A percentile compares a stretch with the other conserved stretches of the same genome.
Evolutionary conservation across 2,797 vertebrate genomes (phyloP).

Genomic region (Parambassis ranga): DNA sequence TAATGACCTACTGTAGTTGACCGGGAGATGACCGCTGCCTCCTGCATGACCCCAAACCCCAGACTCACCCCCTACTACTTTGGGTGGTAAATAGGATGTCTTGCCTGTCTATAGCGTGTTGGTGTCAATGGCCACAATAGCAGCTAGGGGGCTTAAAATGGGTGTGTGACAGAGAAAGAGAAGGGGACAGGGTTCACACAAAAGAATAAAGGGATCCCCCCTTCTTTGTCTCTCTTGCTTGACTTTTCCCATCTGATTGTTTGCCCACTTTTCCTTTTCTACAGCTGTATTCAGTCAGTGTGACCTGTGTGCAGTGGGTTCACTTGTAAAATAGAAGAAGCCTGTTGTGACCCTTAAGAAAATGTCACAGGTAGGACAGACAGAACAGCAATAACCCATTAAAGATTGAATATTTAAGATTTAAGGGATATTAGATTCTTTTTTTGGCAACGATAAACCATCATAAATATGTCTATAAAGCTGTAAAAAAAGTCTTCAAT

Average conservation of each 20-base stretch:
- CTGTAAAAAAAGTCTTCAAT: constrained; percentile 37
- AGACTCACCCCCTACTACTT: constrained; percentile 84
- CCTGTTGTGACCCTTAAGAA: constrained; percentile 6
- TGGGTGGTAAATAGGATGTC: constrained; percentile 85
- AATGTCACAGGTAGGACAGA: not conserved
- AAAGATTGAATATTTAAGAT: not conserved
- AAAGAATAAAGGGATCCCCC: constrained; percentile 73
- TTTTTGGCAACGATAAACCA: not conserved
- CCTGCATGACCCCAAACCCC: constrained; percentile 90
- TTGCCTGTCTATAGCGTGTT: constrained; percentile 80
- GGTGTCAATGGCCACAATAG: constrained; percentile 83
- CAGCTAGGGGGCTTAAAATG: constrained; percentile 78
- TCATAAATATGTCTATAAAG: not conserved
- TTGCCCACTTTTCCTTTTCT: constrained; percentile 74
- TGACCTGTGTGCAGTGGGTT: constrained; percentile 60
- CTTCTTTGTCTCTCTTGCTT: constrained; percentile 72
- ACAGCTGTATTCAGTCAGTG: constrained; percentile 55
- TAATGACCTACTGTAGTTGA: constrained; percentile 97
- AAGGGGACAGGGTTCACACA: constrained; percentile 64
- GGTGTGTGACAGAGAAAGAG: constrained; percentile 68
- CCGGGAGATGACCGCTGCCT: constrained; percentile 97
- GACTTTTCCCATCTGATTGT: constrained; percentile 83
- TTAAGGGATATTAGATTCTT: not conserved
- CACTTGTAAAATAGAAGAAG: constrained; percentile 44
- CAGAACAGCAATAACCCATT: not conserved